Evolutionary conservation across 2,113 vertebrate genomes (phyloP).

Genomic region (Agapornis roseicollis): DNA sequence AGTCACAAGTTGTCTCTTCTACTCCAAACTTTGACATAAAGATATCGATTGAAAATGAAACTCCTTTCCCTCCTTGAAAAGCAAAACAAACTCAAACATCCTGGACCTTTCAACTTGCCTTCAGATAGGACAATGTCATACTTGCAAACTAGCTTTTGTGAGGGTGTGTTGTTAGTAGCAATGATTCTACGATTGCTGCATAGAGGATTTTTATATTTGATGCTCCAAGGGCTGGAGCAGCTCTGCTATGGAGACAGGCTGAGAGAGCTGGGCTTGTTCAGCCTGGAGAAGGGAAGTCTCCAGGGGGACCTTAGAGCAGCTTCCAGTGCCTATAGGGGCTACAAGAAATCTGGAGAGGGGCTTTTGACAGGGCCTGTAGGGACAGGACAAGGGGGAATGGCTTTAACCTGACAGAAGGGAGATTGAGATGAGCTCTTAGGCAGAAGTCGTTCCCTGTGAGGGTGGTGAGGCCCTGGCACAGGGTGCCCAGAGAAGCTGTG

Average conservation of each 20-base stretch:
- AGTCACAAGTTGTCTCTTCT: background rate
- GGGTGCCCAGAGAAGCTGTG: background rate
- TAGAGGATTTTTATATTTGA: background rate
- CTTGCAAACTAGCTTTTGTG: background rate
- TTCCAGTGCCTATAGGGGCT: background rate
- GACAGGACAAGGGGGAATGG: background rate
- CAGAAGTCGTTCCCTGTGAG: background rate
- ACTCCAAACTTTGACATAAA: background rate
- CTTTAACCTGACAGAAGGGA: background rate
- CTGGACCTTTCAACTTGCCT: background rate
- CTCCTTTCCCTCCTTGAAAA: background rate
- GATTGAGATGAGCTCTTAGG: background rate
- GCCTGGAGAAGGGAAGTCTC: background rate
- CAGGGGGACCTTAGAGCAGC: background rate
- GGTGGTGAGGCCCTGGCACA: background rate
- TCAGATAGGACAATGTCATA: background rate
- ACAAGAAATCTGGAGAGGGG: background rate
- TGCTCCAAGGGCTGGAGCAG: background rate
- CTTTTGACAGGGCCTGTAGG: background rate
- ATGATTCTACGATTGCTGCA: background rate
- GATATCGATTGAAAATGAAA: background rate
- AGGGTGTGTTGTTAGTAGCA: background rate
- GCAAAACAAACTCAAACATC: background rate
- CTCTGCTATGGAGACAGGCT: background rate
- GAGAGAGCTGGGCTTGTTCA: background rate